Conservation (phyloP, 2,797 vertebrate genomes). For the Lophius americanus region DNA sequence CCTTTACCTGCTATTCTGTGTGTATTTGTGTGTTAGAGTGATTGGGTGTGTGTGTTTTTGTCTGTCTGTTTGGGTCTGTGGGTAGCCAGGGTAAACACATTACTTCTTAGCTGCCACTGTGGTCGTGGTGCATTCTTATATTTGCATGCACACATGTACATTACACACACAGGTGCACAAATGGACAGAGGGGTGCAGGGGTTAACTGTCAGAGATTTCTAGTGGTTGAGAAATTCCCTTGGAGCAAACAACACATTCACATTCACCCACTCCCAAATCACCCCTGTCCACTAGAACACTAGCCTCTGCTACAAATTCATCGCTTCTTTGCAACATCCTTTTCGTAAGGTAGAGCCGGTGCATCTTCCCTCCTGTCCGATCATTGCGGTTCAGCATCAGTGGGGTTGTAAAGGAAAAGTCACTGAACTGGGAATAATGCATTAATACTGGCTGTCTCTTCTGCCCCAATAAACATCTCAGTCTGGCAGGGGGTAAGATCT, state of each 20-base stretch:
- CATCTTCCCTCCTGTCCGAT: not conserved
- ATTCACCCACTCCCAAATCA: constrained; percentile 2
- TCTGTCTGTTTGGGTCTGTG: too few relatives aligned
- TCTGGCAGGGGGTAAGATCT: constrained; percentile 14
- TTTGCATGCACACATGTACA: not conserved
- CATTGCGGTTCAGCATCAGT: not conserved
- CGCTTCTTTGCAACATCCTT: not conserved
- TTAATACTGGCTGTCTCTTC: constrained; percentile 53
- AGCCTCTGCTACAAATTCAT: not conserved
- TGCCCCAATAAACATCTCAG: constrained; percentile 61
- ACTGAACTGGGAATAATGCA: constrained; percentile 52
- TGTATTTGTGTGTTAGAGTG: constrained; percentile 14
- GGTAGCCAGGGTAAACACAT: not conserved
- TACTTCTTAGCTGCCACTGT: constrained; percentile 41
- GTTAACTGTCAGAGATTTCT: constrained; percentile 64
- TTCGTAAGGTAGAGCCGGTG: not conserved
- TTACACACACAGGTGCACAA: not conserved
- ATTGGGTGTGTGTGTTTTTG: constrained; percentile 2
- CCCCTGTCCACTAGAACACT: not conserved
- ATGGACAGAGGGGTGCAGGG: constrained; percentile 36
- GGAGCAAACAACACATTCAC: constrained; percentile 30
- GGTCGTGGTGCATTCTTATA: not conserved
- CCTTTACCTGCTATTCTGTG: constrained; percentile 43
- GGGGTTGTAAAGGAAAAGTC: constrained; percentile 35
- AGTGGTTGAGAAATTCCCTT: constrained; percentile 48